Conservation (phyloP, 2,888 invertebrate genomes). For the Pyralis farinalis region DNA sequence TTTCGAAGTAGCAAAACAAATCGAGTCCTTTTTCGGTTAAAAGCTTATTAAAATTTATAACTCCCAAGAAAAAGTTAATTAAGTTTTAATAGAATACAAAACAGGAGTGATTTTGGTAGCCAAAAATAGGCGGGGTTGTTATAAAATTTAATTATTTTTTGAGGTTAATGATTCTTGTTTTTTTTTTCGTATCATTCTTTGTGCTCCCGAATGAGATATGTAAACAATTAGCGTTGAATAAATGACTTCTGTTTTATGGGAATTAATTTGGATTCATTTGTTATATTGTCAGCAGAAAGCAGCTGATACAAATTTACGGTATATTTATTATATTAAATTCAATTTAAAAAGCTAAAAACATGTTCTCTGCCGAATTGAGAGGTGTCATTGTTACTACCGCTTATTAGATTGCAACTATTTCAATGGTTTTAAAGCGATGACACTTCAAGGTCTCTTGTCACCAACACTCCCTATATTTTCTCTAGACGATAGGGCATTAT, state of each 20-base stretch:
- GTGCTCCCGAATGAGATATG: conserved; percentile 59
- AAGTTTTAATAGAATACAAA: conserved; percentile 79
- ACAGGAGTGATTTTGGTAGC: conserved; percentile 78
- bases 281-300: background rate
- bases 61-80: conserved; percentile 75
- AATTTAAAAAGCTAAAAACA: too few relatives aligned
- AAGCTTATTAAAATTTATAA: conserved; percentile 69
- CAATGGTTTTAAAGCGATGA: too few relatives aligned
- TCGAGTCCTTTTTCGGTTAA: conserved; percentile 61
- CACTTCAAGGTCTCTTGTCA: too few relatives aligned
- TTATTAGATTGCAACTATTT: too few relatives aligned
- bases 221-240: conserved; percentile 56
- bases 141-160: conserved; percentile 79
- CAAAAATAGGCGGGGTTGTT: conserved; percentile 79
- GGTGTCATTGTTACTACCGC: too few relatives aligned
- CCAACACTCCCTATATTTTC: too few relatives aligned
- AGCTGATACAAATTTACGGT: too few relatives aligned
- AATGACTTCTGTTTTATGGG: conserved; percentile 27
- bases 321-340: too few relatives aligned
- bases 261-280: conserved; percentile 8
- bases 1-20: conserved; percentile 79
- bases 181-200: conserved; percentile 37
- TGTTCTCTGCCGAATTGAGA: too few relatives aligned
- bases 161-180: conserved; percentile 58
- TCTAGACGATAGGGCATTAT: too few relatives aligned